Conservation (phyloP, 2,888 invertebrate genomes). For the Euplexia lucipara region DNA sequence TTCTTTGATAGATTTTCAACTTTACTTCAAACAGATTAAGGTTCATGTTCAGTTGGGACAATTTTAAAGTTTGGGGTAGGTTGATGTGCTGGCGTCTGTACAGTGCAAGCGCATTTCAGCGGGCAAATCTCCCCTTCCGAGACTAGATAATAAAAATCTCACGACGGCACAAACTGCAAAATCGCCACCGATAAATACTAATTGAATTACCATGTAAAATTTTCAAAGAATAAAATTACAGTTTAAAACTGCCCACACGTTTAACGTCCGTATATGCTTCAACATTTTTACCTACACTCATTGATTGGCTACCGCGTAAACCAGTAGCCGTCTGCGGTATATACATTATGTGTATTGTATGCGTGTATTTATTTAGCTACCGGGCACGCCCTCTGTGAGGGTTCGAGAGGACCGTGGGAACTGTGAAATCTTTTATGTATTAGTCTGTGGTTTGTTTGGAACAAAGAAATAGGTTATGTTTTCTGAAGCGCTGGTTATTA, state of each 20-base stretch:
- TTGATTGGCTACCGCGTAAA: conserved; percentile 89
- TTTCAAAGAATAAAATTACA: conserved; percentile 31
- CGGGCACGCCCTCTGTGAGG: conserved; percentile 77
- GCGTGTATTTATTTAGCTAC: conserved; percentile 76
- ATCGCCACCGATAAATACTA: background rate
- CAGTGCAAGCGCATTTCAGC: too few species aligned
- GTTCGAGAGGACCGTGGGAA: conserved; percentile 60
- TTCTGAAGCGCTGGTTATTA: background rate
- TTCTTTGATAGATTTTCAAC: too few species aligned
- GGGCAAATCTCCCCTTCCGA: background rate
- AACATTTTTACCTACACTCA: conserved; percentile 70
- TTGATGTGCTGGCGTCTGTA: too few species aligned
- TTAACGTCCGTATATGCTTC: conserved; percentile 23
- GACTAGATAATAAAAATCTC: background rate
- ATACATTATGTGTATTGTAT: conserved; percentile 68
- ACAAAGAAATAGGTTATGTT: background rate
- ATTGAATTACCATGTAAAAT: conserved; percentile 5
- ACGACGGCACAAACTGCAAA: background rate
- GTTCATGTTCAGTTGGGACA: too few species aligned
- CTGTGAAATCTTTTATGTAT: conserved; percentile 45
- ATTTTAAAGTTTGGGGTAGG: too few species aligned
- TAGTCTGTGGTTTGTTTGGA: conserved; percentile 34
- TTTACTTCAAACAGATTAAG: too few species aligned
- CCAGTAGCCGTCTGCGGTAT: conserved; percentile 85
- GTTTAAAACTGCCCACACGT: conserved; percentile 27